Percentiles rank a stretch among this genome's conserved stretches.
phyloP scores from a whole-genome alignment of 1,140 invertebrate genomes.

The Panulirus ornatus region DNA sequence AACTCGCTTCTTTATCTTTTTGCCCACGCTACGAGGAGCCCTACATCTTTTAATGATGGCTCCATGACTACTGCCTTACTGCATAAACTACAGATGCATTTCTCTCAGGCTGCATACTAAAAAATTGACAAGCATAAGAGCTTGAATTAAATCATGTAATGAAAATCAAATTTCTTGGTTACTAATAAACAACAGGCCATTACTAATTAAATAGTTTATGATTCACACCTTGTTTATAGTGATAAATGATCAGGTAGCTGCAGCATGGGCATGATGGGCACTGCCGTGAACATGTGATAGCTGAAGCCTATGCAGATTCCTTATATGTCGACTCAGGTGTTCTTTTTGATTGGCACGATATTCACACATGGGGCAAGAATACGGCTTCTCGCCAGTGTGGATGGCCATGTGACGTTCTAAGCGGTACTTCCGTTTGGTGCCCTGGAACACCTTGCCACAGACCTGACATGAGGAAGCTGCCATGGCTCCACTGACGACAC shows the following conservation, averaged over 20 bases:
- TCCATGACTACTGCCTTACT: slow-evolving; percentile 65
- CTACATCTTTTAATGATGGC: slow-evolving; percentile 49
- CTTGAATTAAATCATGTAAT: slow-evolving; percentile 4
- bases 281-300: slow-evolving; percentile 47
- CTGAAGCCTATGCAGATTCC: slow-evolving; percentile 57
- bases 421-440: slow-evolving; percentile 72
- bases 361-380: slow-evolving; percentile 79
- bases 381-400: slow-evolving; percentile 79
- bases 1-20: slow-evolving; percentile 47
- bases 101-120: slow-evolving; percentile 56
- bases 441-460: slow-evolving; percentile 71
- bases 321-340: slow-evolving; percentile 72
- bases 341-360: slow-evolving; percentile 76
- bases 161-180: slow-evolving; percentile 21
- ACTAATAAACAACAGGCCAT: slow-evolving; percentile 29
- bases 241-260: slow-evolving; percentile 55
- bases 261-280: slow-evolving; percentile 57
- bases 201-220: neutral
- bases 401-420: slow-evolving; percentile 72
- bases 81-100: slow-evolving; percentile 60
- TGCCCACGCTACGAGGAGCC: slow-evolving; percentile 64
- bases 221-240: slow-evolving; percentile 56
- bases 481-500: slow-evolving; percentile 23
- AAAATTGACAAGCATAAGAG: slow-evolving; percentile 46
- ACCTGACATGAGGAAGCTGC: slow-evolving; percentile 63